These are phyloP conservation scores for Amniataba percoides DNA, from an alignment of 2,797 vertebrate species.

Conservation along the genomic window DNA sequence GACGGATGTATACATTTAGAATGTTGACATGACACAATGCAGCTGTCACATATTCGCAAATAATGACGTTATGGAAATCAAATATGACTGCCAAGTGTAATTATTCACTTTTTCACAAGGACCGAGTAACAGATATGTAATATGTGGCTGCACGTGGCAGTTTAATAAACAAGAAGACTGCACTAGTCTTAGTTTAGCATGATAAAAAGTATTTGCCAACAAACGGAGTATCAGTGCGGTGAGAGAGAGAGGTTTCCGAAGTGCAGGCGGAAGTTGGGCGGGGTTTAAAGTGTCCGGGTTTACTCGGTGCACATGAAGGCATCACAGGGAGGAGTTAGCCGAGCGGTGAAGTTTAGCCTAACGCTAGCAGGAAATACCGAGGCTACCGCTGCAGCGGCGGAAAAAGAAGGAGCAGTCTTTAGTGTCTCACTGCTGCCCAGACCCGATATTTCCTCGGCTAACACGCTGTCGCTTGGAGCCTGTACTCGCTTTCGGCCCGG, in stretches of 20 bases:
- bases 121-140: too few relatives aligned
- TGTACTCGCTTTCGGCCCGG: background rate
- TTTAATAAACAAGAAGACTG: too few relatives aligned
- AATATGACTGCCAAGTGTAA: too few relatives aligned
- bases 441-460: constrained; percentile 17
- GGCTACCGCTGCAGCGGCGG: constrained; percentile 55
- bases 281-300: background rate
- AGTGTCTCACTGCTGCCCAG: background rate
- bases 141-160: too few relatives aligned
- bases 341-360: constrained; percentile 72
- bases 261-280: constrained; percentile 35
- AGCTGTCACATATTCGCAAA: too few relatives aligned
- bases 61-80: too few relatives aligned
- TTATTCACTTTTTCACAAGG: too few relatives aligned
- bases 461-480: background rate
- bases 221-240: too few relatives aligned
- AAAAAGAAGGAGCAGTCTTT: constrained; percentile 39
- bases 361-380: constrained; percentile 77
- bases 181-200: too few relatives aligned
- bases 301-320: constrained; percentile 58
- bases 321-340: constrained; percentile 79
- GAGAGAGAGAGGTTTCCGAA: background rate
- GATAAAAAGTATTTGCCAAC: too few relatives aligned
- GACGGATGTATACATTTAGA: too few relatives aligned
- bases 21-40: too few relatives aligned